These are phyloP conservation scores for Dendroctonus valens DNA, from an alignment of 1,140 invertebrate genomes.

Conservation along the genomic window DNA sequence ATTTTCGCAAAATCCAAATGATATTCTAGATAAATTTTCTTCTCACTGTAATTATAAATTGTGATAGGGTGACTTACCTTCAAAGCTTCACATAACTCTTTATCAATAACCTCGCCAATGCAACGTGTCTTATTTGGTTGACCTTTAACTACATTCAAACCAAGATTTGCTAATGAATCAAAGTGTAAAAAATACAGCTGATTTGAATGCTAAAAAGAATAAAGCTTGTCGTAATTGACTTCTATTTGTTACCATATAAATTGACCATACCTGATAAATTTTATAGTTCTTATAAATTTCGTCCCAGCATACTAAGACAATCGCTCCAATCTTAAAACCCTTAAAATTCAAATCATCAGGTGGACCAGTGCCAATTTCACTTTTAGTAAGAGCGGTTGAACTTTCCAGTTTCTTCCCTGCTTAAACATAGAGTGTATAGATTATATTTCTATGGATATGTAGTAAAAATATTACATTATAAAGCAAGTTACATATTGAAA, in stretches of 20 bases:
- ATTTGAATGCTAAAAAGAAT: slow-evolving; percentile 23
- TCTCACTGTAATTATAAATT: too few species aligned
- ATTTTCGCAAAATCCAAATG: too few species aligned
- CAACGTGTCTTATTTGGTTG: slow-evolving; percentile 60
- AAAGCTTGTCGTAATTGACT: neutral
- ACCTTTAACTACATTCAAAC: slow-evolving; percentile 53
- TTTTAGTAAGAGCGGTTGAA: neutral
- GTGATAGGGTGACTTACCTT: slow-evolving; percentile 72
- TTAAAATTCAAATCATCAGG: slow-evolving; percentile 51
- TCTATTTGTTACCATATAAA: neutral
- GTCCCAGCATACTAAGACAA: slow-evolving; percentile 83
- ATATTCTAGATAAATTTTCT: too few species aligned
- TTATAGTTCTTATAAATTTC: slow-evolving; percentile 73
- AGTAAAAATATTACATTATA: too few species aligned
- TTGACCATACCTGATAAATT: slow-evolving; percentile 56
- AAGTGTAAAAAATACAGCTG: slow-evolving; percentile 80
- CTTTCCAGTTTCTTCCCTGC: neutral
- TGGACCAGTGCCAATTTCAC: neutral
- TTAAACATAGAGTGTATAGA: too few species aligned
- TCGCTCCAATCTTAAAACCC: slow-evolving; percentile 75
- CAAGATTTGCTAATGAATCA: slow-evolving; percentile 68
- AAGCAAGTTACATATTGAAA: too few species aligned
- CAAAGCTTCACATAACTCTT: slow-evolving; percentile 89
- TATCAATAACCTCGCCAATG: slow-evolving; percentile 78
- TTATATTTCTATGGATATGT: too few species aligned